A percentile compares a stretch with the other conserved stretches of the same genome.
Evolutionary conservation across 92 coral and sea anemone genomes (phyloP).

Genomic region (Zoanthus sansibaricus): DNA sequence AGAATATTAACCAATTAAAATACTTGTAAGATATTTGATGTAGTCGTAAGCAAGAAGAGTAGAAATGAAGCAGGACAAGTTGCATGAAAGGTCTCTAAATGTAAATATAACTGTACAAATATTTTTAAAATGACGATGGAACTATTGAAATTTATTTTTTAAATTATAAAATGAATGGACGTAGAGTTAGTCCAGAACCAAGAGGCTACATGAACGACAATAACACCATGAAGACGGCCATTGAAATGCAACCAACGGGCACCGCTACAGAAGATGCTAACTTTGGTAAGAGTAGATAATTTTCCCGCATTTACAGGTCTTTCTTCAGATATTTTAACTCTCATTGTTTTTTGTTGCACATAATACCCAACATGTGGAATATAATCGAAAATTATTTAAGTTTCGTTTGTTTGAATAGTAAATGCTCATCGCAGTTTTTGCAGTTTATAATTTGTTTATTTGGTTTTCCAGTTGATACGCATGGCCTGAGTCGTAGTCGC

Average conservation of each 20-base stretch:
- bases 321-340: too few relatives aligned
- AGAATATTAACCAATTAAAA: conserved; percentile 30
- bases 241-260: conserved; percentile 38
- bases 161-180: conserved; percentile 42
- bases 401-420: conserved; percentile 7
- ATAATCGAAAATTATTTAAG: neutral
- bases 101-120: neutral
- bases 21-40: neutral
- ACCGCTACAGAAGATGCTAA: neutral
- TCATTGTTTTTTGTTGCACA: too few relatives aligned
- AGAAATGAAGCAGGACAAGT: neutral
- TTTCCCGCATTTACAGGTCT: too few relatives aligned
- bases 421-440: neutral
- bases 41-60: conserved; percentile 1
- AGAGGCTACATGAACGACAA: conserved; percentile 6
- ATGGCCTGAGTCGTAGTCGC: neutral
- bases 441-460: conserved; percentile 1
- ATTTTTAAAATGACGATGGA: neutral
- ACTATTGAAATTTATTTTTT: conserved; percentile 16
- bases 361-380: neutral
- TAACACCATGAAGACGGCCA: conserved; percentile 33
- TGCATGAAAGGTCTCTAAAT: neutral
- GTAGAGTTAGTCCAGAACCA: conserved; percentile 44
- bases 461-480: conserved; percentile 40
- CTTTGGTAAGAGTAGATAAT: too few relatives aligned